Evolutionary conservation across 1,140 invertebrate species (phyloP), one percentile per base, ranked within the genome.

Genomic region (Drosophila mojavensis): DNA sequence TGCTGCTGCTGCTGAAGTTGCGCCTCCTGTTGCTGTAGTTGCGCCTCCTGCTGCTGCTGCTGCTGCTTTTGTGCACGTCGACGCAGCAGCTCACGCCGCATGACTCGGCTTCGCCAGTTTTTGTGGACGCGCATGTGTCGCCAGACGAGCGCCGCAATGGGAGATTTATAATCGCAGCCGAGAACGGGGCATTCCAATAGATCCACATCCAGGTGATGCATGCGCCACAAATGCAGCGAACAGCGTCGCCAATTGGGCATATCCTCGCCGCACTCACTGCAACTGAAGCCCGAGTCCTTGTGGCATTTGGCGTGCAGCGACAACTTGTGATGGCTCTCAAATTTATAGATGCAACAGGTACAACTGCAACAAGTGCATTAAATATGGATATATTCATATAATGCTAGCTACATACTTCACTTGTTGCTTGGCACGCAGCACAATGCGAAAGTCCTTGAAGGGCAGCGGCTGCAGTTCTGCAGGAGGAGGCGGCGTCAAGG

Each of bases 201-300:
- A 79, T 95, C 95, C 71, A 95, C 93, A 89, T 96, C 95, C 28
- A 94, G 91, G 75, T 94, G 92, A 92, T 96, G 96, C 3, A 92
- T 91, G 75, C 94, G 94, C 95, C 95, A 96, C 62, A 96, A 85
- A 92, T 96, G 96, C 67, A 94, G 91, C 5, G 94, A 94, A 69
- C 95, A 94, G 5, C 93, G 91, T 10, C 94, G 91, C 96, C 96
- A 96, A 60, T 94, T 93, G 0, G 93, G 79, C 77, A 94, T 93
- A 64, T 92, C 93, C 54, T 91, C 66, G 15, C 93, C 92, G 65
- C 94, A 95, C 47, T 94, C 82, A 28, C 68, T 92, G 81, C 94
- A 95, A 20, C 75, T 93, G 93, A 81, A 94, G 93, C 53, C 84
- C 15, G 10, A 48, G 0, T 59, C 63, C 7, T 92, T 90, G 75